Evolutionary conservation across 2,888 invertebrate genomes (phyloP), one percentile per base, ranked within the genome.

Genomic region (Osmoderma eremita): DNA sequence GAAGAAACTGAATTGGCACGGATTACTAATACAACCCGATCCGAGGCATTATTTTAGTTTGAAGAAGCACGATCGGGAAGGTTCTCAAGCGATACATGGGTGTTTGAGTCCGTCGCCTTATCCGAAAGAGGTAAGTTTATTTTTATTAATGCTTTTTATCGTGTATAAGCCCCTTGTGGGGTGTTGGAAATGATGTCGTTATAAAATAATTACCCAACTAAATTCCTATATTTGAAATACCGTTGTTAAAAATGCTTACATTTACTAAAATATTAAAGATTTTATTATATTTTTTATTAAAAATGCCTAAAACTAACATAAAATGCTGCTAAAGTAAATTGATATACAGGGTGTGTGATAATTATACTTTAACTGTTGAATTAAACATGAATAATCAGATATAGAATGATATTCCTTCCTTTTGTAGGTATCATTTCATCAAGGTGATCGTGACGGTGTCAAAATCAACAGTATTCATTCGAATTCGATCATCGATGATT

Each of bases 51-150:
- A 88, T 83, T 88, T 91, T 67, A 85, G 86, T 68, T 81, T 92
- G 74, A 81, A 89, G 17, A 81, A 85, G 65, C 87, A 87, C 73
- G 87, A 80, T 73, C 83, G 87, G 70, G 84, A 86, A 62, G 86
- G 85, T 72, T 86, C 88, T 42, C 86, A 89, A 76, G 88, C 83
- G 75, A 86, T 91, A 71, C 92, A 93, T 77, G 93, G 93, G 62
- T 94, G 94, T 73, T 86, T 94, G 67, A 93, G 92, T 77, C 88
- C 91, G 24, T 89, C 88, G 63, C 86, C 88, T 45, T 91, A 91
- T 77, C 92, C 92, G 17, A 87, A 91, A 80, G 92, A 92, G 86
- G 91, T 90, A 71, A 79, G 24, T 24, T 24, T 24, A 30, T 30
- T 3, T 30, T 24, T 30, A 53, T 20, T 22, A 30, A n/a, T n/a